These are phyloP conservation scores for Rhagoletis pomonella DNA, from an alignment of 1,140 invertebrate genomes.

Conservation along the genomic window DNA sequence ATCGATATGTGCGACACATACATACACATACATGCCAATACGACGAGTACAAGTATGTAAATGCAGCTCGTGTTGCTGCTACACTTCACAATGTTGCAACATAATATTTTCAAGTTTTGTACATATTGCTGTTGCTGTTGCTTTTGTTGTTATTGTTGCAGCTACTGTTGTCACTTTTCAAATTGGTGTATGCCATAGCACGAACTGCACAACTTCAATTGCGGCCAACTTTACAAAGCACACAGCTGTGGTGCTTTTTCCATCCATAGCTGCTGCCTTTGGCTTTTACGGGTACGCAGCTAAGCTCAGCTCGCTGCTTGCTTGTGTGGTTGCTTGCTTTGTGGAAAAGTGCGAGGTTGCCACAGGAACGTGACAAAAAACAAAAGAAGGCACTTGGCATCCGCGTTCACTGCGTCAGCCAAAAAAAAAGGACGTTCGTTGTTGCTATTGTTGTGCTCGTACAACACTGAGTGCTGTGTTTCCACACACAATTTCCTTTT, in stretches of 20 bases:
- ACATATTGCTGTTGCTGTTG: conserved; percentile 46
- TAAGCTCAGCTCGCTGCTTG: conserved; percentile 8
- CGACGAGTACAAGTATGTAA: not conserved
- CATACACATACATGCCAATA: not conserved
- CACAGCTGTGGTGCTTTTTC: not conserved
- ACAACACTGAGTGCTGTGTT: not conserved
- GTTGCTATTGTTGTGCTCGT: conserved; percentile 28
- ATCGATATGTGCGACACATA: too few species aligned
- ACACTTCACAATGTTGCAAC: conserved; percentile 48
- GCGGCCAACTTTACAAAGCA: conserved; percentile 36
- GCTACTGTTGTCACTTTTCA: conserved; percentile 49
- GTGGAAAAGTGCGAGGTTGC: conserved; percentile 58
- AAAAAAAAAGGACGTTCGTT: conserved; percentile 38
- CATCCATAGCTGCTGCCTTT: not conserved
- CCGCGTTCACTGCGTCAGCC: conserved; percentile 55
- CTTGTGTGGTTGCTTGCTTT: conserved; percentile 24
- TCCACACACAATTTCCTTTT: conserved; percentile 45
- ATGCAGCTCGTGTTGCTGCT: conserved; percentile 14
- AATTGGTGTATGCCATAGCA: conserved; percentile 37
- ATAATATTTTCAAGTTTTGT: conserved; percentile 49
- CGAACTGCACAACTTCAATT: conserved; percentile 43
- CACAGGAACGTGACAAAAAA: conserved; percentile 73
- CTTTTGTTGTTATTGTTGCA: conserved; percentile 4
- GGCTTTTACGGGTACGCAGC: conserved; percentile 1
- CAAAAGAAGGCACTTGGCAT: conserved; percentile 73